Evolutionary conservation across 2,797 vertebrate genomes (phyloP).

Genomic region (Ctenopoma kingsleyae): DNA sequence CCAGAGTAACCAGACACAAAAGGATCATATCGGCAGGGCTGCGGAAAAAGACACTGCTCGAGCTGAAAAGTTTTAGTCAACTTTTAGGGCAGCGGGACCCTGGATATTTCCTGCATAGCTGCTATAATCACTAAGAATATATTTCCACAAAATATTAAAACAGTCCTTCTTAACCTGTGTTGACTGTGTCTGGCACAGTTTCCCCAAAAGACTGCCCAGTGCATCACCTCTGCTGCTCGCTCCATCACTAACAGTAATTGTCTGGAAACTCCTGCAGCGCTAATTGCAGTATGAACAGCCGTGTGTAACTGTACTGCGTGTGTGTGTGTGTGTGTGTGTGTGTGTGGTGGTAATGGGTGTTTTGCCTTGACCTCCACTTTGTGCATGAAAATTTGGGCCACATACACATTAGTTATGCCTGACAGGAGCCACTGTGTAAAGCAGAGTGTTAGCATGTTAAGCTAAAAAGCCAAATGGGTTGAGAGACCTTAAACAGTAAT

Average conservation of each 20-base stretch:
- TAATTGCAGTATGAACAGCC: conserved; percentile 25
- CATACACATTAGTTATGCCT: conserved; percentile 57
- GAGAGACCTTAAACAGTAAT: conserved; percentile 9
- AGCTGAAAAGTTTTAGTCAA: conserved; percentile 2
- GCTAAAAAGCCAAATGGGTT: conserved; percentile 55
- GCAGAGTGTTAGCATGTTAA: conserved; percentile 56
- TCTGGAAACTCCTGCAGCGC: conserved; percentile 55
- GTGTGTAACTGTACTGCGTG: background rate
- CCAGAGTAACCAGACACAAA: conserved; percentile 46
- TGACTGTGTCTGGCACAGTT: conserved; percentile 17
- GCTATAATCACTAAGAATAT: background rate
- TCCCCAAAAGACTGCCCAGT: conserved; percentile 8
- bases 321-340: background rate
- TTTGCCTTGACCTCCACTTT: conserved; percentile 31
- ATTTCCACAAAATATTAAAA: conserved; percentile 1
- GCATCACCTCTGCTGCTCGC: conserved; percentile 43
- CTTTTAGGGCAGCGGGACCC: background rate
- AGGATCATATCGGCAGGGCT: conserved; percentile 34
- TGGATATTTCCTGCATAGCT: conserved; percentile 8
- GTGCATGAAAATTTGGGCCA: conserved; percentile 60
- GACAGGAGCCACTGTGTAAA: conserved; percentile 52
- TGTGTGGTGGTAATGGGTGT: background rate
- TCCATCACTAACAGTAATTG: conserved; percentile 48
- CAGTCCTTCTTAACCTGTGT: background rate
- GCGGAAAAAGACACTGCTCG: background rate